Evolutionary conservation across 2,888 invertebrate species (phyloP).

Genomic region (Chrysotoxum bicinctum): DNA sequence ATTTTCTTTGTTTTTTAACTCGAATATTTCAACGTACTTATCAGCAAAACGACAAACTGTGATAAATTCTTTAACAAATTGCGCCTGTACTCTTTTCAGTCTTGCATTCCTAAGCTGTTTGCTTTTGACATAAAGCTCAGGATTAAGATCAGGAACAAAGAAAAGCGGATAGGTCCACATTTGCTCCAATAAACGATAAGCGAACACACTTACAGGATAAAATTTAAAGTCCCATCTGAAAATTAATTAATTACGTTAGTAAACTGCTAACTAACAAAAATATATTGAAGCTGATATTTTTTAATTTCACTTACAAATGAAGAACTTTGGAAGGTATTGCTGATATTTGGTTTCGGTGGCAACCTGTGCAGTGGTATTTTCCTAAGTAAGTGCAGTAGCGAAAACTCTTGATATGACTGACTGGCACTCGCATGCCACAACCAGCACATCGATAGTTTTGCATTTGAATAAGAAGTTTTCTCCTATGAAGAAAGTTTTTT

Average conservation of each 20-base stretch:
- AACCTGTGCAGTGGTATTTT: slow-evolving; percentile 92
- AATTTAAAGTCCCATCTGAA: slow-evolving; percentile 83
- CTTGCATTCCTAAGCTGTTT: slow-evolving; percentile 85
- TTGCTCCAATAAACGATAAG: slow-evolving; percentile 88
- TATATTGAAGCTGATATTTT: not conserved
- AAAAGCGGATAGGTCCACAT: slow-evolving; percentile 91
- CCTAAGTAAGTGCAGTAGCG: slow-evolving; percentile 93
- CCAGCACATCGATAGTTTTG: slow-evolving; percentile 92
- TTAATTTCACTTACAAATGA: slow-evolving; percentile 74
- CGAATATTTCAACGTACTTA: slow-evolving; percentile 81
- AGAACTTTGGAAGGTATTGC: slow-evolving; percentile 87
- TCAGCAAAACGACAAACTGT: slow-evolving; percentile 86
- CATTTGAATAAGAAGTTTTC: slow-evolving; percentile 85
- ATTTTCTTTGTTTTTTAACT: not conserved
- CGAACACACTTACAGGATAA: slow-evolving; percentile 92
- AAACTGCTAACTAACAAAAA: not conserved
- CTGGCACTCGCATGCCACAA: slow-evolving; percentile 90
- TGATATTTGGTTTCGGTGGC: slow-evolving; percentile 89
- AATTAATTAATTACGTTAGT: slow-evolving; percentile 23
- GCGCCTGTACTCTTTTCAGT: slow-evolving; percentile 86
- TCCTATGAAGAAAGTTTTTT: slow-evolving; percentile 80
- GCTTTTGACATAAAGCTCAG: slow-evolving; percentile 85
- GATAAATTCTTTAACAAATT: slow-evolving; percentile 88
- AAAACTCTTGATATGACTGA: slow-evolving; percentile 87
- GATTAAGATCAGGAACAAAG: slow-evolving; percentile 87